Base-by-base conservation (phyloP, 2,888 invertebrate species). In the Alcis repandata region DNA sequence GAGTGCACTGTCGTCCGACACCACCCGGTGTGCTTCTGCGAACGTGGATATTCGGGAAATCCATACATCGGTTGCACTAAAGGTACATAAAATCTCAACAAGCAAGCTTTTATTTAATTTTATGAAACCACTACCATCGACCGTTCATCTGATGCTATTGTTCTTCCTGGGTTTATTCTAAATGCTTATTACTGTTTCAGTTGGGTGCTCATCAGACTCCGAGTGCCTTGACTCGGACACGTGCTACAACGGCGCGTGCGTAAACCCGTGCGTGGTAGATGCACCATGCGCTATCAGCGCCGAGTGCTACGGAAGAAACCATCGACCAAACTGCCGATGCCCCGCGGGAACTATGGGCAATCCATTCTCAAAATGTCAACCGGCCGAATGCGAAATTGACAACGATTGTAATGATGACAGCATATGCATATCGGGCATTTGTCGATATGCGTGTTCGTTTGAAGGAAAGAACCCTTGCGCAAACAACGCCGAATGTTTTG, bases 241-340 rank as follows among this genome's bases (percentile, higher is more conserved):
- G 69, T 98, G 98, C 82, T 95, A 96, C 85, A 97, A 97, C 80
- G 95, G 96, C 1, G 96, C 96, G 78, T 98, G 98, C 80, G 92
- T 97, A 10, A 97, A 95, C 81, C 97, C 98, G 22, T 98, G 98
- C 79, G 91, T 97, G 15, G 85, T 97, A 20, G 95, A 95, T 66
- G 96, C 97, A 83, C 97, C 97, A 8, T 98, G 98, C 82, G 96
- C 97, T 8, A 94, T 96, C 52, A 97, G 96, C 78, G 98, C 98
- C 0, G 96, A 97, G 87, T 98, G 98, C 83, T 97, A 95, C 79
- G 97, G 98, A 7, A 95, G 95, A 74, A 95, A 95, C 74, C 98
- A 98, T 84, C 94, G 96, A 63, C 95, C 97, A 0, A 95, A 95
- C 54, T 98, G 98, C 82, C 95, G 95, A 80, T 98, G 98, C 84